Conservation (phyloP, 92 coral and sea anemone genomes). For the Bergia puertoricense region DNA sequence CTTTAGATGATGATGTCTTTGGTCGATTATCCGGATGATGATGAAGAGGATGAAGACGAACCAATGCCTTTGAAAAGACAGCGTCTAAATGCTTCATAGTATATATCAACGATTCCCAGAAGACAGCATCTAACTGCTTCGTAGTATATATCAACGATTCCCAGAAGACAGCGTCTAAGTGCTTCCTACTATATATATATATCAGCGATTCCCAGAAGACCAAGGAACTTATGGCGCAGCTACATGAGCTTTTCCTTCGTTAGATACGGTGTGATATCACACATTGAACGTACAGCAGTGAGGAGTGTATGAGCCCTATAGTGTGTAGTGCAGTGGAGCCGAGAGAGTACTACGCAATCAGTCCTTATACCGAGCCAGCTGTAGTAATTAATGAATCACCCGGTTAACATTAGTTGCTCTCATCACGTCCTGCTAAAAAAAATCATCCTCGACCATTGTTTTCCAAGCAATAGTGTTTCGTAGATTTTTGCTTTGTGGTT, state of each 20-base stretch:
- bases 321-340: conserved; percentile 1
- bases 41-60: conserved; percentile 89
- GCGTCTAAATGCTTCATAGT: conserved; percentile 89
- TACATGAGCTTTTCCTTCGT: not conserved
- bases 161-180: conserved; percentile 78
- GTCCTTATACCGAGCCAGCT: not conserved
- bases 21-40: conserved; percentile 95
- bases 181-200: conserved; percentile 63
- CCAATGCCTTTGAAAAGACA: conserved; percentile 90
- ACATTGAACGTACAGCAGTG: not conserved
- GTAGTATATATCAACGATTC: conserved; percentile 49
- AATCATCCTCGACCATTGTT: not conserved
- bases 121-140: conserved; percentile 79
- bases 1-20: conserved; percentile 61
- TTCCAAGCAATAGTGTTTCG: not conserved
- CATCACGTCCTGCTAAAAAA: not conserved
- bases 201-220: not conserved
- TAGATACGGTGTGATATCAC: not conserved
- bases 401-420: not conserved
- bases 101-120: not conserved
- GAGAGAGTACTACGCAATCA: not conserved
- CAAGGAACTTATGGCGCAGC: not conserved
- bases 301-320: not conserved
- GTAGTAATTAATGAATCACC: not conserved
- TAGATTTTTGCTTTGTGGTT: not conserved